Evolutionary conservation across 1,140 invertebrate genomes (phyloP).

Genomic region (Arctopsyche grandis): DNA sequence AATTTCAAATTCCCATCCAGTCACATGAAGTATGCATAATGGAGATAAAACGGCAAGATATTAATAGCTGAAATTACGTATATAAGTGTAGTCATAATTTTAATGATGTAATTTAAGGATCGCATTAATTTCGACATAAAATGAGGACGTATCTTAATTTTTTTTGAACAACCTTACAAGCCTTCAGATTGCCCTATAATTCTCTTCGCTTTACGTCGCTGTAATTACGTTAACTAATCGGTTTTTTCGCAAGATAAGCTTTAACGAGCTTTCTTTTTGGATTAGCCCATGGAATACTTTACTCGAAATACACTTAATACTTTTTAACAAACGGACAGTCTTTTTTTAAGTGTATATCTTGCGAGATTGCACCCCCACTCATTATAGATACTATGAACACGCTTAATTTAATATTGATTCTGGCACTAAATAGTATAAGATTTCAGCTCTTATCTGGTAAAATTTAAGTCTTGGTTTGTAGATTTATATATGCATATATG

Average conservation of each 20-base stretch:
- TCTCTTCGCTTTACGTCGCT: neutral
- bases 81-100: slow-evolving; percentile 21
- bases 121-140: slow-evolving; percentile 4
- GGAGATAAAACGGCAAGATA: neutral
- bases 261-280: slow-evolving; percentile 14
- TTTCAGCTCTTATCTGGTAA: no score
- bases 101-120: slow-evolving; percentile 18
- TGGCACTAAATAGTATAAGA: no score
- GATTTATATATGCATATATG: no score
- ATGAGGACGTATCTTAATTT: neutral
- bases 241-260: slow-evolving; percentile 1
- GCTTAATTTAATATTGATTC: no score
- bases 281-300: neutral
- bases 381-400: no score
- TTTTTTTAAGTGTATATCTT: no score
- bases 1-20: no score
- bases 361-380: no score
- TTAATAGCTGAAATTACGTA: slow-evolving; percentile 8
- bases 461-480: no score
- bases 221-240: slow-evolving; percentile 22
- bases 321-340: no score
- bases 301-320: neutral
- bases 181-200: neutral
- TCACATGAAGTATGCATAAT: neutral
- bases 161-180: neutral